phyloP scores from a whole-genome alignment of 2,888 invertebrate genomes.

The Nemotelus pantherinus region DNA sequence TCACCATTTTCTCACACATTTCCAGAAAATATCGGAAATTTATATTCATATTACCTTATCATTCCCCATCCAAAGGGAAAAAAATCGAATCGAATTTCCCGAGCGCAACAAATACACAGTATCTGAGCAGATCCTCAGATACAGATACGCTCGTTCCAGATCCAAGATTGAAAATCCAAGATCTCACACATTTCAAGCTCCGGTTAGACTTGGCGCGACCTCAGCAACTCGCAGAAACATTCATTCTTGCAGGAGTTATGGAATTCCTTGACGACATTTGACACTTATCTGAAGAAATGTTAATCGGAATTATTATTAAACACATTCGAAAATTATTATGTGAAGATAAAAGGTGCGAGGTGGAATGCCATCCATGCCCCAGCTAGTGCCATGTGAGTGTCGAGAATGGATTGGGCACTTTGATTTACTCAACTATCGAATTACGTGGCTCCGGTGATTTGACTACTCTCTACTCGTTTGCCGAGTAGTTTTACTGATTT shows the following conservation, averaged over 20 bases:
- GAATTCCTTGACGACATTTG: slow-evolving; percentile 37
- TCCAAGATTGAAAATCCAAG: background rate
- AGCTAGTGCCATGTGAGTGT: slow-evolving; percentile 15
- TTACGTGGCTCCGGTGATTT: slow-evolving; percentile 11
- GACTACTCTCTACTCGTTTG: background rate
- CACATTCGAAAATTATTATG: slow-evolving; percentile 19
- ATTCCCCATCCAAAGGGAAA: background rate
- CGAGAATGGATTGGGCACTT: slow-evolving; percentile 22
- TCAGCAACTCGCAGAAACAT: background rate
- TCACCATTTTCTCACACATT: too few species aligned
- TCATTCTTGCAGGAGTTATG: slow-evolving; percentile 28
- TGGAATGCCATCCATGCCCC: slow-evolving; percentile 11
- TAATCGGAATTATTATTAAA: slow-evolving; percentile 38
- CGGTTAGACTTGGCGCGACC: background rate
- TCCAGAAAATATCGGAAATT: too few species aligned
- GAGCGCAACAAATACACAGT: background rate
- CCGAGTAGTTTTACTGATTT: background rate
- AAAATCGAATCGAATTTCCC: background rate
- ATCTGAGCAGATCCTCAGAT: background rate
- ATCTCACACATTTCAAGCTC: background rate
- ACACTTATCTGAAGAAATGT: slow-evolving; percentile 37
- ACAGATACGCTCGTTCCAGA: slow-evolving; percentile 7
- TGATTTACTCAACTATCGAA: slow-evolving; percentile 31
- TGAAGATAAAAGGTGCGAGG: slow-evolving; percentile 21
- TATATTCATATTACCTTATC: too few species aligned